These are phyloP conservation scores for Clupea harengus DNA, from an alignment of 2,113 vertebrate species.

Conservation along the genomic window DNA sequence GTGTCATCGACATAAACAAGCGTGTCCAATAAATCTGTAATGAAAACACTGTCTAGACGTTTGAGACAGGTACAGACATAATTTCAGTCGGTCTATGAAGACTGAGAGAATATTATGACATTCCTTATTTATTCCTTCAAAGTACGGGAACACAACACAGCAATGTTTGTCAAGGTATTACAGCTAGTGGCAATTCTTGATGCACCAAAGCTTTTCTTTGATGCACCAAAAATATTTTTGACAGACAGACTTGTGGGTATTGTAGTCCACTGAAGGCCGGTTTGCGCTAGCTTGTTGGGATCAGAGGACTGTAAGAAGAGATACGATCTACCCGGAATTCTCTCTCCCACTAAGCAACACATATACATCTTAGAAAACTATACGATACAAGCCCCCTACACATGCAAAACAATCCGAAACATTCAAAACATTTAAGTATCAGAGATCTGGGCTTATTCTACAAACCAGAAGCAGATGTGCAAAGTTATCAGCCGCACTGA, in stretches of 20 bases:
- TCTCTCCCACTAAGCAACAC: conserved; percentile 13
- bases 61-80: conserved; percentile 6
- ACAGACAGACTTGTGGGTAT: not conserved
- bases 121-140: not conserved
- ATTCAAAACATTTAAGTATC: conserved; percentile 20
- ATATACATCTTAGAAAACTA: conserved; percentile 10
- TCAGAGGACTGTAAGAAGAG: not conserved
- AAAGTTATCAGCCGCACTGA: not conserved
- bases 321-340: not conserved
- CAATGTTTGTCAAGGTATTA: not conserved
- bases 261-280: not conserved
- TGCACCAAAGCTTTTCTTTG: not conserved
- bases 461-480: not conserved
- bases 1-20: conserved; percentile 5
- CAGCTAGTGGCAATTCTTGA: not conserved
- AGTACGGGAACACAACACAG: not conserved
- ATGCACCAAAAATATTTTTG: too few species aligned
- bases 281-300: not conserved
- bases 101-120: not conserved
- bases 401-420: conserved; percentile 19
- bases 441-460: conserved; percentile 18
- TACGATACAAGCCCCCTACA: conserved; percentile 18
- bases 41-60: conserved; percentile 6
- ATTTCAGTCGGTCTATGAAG: not conserved
- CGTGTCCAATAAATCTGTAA: conserved; percentile 6